Conservation (phyloP, 2,888 invertebrate species). For the Ctena decussata region DNA sequence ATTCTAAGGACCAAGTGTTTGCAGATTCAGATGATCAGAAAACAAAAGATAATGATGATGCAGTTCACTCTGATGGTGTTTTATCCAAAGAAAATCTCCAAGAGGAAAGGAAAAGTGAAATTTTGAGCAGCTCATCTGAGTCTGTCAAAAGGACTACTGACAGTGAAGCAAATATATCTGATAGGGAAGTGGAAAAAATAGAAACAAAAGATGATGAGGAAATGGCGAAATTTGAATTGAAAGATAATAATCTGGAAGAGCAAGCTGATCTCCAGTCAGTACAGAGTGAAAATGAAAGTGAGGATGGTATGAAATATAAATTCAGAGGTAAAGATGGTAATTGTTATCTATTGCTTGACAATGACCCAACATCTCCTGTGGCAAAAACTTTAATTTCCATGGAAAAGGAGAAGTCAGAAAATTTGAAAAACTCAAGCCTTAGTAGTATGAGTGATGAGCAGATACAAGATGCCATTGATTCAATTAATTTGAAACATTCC, state of each 20-base stretch:
- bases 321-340: slow-evolving; percentile 1
- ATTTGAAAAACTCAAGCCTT: not conserved
- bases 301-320: slow-evolving; percentile 6
- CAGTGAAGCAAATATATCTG: not conserved
- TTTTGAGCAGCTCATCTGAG: not conserved
- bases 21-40: not conserved
- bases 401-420: not conserved
- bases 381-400: not conserved
- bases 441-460: slow-evolving; percentile 12
- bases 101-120: not conserved
- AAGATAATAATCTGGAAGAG: not conserved
- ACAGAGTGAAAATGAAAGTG: slow-evolving; percentile 5
- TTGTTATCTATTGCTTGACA: not conserved
- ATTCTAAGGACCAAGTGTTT: not conserved
- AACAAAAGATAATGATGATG: not conserved
- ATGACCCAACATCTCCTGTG: not conserved
- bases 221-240: too few species aligned
- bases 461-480: not conserved
- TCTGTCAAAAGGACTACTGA: not conserved
- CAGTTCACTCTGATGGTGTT: not conserved
- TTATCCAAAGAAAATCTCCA: not conserved
- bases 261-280: not conserved
- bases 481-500: not conserved
- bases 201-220: not conserved
- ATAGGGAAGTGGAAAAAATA: not conserved